Evolutionary conservation across 2,888 invertebrate species (phyloP), one percentile per base, ranked within the genome.

Genomic region (Tenthredo mesomela): DNA sequence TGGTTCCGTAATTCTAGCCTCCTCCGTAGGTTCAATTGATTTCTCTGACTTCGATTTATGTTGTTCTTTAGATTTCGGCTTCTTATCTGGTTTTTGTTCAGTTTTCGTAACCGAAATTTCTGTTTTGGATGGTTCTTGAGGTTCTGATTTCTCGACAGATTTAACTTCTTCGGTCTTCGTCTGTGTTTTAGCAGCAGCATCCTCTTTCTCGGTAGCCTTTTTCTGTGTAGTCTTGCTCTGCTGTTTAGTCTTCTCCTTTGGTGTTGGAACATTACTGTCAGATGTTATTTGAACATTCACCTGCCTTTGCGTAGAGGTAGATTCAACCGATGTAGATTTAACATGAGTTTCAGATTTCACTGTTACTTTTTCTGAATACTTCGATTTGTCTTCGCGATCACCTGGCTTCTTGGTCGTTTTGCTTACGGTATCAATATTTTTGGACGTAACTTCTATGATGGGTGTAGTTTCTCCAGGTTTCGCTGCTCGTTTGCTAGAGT

Each of bases 401-500:
- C 18, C 40, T 29, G 70, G 21, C 40, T 25, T 70, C 25, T 58
- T 78, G 7, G n/a, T 65, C 61, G 82, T 70, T 58, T 47, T 40
- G 29, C 29, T 85, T 84, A 84, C 67, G 54, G 37, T 82, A 85
- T 33, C 86, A 84, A 4, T 70, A 84, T 5, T 43, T 82, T 82
- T 83, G 6, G 65, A 15, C 58, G 73, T 0, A 10, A 84, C 86
- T 40, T 85, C 85, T 40, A n/a, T 15, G 21, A 37, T n/a, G 15
- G 83, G 21, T 70, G 21, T 47, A 40, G 70, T 5, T 58, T 21
- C 84, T 54, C 15, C 75, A 75, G 0, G 75, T 58, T 70, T 89
- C 87, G 37, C 88, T 84, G 82, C 88, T 89, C 15, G 90, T 87
- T 86, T 92, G 58, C 25, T 84, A 43, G 61, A 77, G 21, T 84